Base-by-base conservation (phyloP, 2,888 invertebrate genomes). In the Oasisia sp. region DNA sequence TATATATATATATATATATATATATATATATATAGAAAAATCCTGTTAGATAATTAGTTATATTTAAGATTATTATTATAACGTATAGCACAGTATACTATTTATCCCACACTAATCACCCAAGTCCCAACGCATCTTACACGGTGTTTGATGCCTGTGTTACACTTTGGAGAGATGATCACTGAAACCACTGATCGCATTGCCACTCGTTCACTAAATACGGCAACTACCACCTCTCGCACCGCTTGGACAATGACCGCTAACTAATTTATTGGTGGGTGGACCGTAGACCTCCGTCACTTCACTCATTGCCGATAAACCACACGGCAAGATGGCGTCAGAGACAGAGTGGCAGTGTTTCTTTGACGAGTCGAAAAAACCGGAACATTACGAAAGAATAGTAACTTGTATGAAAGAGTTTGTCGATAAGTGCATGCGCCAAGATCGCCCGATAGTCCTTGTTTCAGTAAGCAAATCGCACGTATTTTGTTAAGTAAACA, bases 381-480 rank as follows among this genome's bases (percentile, higher is more conserved):
- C 92, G 32, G 92, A 92, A 92, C 32, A 38, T 92, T 32, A 90
- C 90, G 32, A 50, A 74, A 32, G 74, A 74, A 74, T 27, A 74
- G 74, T 74, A 74, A 74, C 14, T n/a, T 19, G 27, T 74, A 92
- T 92, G 19, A 38, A 91, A 56, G 90, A 50, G 32, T 92, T 92
- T 56, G 90, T 92, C 11, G 90, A 90, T 32, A 45, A 14, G 32
- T 38, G 32, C 32, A 32, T 45, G 12, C 32, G 12, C 1, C n/a
- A 92, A 32, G 32, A 90, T n/a, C 90, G 44, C 50, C 58, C 50
- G 32, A 92, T 92, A 19, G 92, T 92, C 32, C 58, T 92, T 19
- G 92, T 92, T n/a, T 92, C 92, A 32, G 92, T 92, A 90, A 90
- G 92, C 56, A 12, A 32, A 9, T 89, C 9, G 27, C 27, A 74